Evolutionary conservation across 2,113 vertebrate species (phyloP).

Genomic region (Nansenia antarctica): DNA sequence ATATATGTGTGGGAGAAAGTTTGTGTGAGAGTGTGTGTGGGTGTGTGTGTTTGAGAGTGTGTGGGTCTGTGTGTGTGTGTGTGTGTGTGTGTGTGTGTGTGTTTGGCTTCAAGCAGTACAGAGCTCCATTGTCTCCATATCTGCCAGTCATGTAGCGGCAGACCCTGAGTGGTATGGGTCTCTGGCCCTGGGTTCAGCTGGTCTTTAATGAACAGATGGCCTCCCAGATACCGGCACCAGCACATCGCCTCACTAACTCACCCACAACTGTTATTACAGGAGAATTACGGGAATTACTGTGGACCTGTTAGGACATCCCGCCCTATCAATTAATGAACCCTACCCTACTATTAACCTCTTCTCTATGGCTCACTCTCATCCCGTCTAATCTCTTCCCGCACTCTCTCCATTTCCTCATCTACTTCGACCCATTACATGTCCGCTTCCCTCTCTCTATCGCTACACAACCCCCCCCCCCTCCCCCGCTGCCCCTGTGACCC

Average conservation of each 20-base stretch:
- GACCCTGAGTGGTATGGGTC: conserved; percentile 41
- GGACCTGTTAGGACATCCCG: conserved; percentile 12
- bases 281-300: conserved; percentile 4
- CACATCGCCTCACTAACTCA: conserved; percentile 38
- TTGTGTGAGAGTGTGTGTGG: conserved; percentile 32
- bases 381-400: background rate
- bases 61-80: conserved; percentile 14
- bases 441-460: background rate
- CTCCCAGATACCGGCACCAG: conserved; percentile 30
- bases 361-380: background rate
- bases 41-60: background rate
- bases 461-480: background rate
- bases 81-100: conserved; percentile 21
- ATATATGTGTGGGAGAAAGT: conserved; percentile 14
- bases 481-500: background rate
- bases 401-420: background rate
- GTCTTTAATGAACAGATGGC: conserved; percentile 55
- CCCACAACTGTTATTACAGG: conserved; percentile 40
- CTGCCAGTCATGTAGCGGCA: conserved; percentile 32
- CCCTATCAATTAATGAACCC: background rate
- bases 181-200: conserved; percentile 41
- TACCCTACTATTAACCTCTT: background rate
- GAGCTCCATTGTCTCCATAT: conserved; percentile 66
- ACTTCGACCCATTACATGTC: background rate
- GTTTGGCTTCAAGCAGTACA: conserved; percentile 63